Conservation (phyloP, 2,888 invertebrate species). For the Metalampra italica region DNA sequence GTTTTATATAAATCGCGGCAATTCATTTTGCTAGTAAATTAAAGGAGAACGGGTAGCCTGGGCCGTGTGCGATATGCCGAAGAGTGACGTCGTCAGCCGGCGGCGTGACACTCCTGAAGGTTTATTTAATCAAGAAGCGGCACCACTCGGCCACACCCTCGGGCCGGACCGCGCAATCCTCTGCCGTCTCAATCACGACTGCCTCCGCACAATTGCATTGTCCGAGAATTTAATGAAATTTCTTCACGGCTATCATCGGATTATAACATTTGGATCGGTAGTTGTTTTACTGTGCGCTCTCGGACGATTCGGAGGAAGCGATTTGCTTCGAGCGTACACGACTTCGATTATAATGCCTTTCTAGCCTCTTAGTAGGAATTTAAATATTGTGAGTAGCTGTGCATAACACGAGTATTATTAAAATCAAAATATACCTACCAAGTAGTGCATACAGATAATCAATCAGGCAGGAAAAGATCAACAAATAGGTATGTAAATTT, state of each 20-base stretch:
- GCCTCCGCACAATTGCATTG: slow-evolving; percentile 66
- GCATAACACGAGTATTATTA: no score
- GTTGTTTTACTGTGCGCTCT: slow-evolving; percentile 46
- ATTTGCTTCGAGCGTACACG: neutral
- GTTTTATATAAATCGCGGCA: neutral
- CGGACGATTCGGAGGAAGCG: slow-evolving; percentile 11
- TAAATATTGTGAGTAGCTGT: no score
- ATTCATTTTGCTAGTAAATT: slow-evolving; percentile 15
- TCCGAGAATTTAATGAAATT: slow-evolving; percentile 68
- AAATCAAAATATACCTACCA: no score
- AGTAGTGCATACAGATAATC: no score
- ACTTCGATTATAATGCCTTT: slow-evolving; percentile 9
- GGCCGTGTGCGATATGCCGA: slow-evolving; percentile 56
- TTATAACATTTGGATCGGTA: slow-evolving; percentile 48
- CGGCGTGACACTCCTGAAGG: slow-evolving; percentile 66
- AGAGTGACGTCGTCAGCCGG: slow-evolving; percentile 49
- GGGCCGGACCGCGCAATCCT: slow-evolving; percentile 37
- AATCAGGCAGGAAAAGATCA: no score
- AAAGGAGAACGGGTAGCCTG: slow-evolving; percentile 31
- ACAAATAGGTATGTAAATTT: no score
- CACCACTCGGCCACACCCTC: slow-evolving; percentile 39
- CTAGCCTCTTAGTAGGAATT: no score
- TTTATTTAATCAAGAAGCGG: slow-evolving; percentile 75
- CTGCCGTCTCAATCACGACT: slow-evolving; percentile 69
- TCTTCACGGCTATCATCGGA: slow-evolving; percentile 54